A percentile compares a stretch with the other conserved stretches of the same genome.
Conservation (phyloP, 1,140 invertebrate genomes). For the Thaumatotibia leucotreta region DNA sequence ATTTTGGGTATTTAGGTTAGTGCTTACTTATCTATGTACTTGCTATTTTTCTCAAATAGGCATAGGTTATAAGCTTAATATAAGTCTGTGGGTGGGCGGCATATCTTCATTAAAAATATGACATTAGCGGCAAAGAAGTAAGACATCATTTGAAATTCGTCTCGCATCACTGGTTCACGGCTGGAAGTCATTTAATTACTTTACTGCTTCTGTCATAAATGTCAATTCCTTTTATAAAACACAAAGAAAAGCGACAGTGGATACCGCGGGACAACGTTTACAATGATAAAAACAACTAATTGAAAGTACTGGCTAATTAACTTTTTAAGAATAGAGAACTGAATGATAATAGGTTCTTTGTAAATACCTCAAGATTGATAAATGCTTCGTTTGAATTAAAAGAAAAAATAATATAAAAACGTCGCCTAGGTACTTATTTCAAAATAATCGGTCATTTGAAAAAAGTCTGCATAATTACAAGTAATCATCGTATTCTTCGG, state of each 20-base stretch:
- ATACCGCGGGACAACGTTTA: neutral
- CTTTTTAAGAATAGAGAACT: neutral
- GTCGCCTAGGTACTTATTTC: neutral
- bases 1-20: too few relatives aligned
- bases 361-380: too few relatives aligned
- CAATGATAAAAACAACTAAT: neutral
- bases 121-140: neutral
- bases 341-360: neutral
- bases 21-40: too few relatives aligned
- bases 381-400: too few relatives aligned
- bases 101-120: neutral
- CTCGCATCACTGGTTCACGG: slow-evolving; percentile 47
- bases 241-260: neutral
- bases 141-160: slow-evolving; percentile 30
- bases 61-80: too few relatives aligned
- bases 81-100: neutral
- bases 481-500: slow-evolving; percentile 56
- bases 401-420: neutral
- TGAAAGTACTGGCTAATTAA: neutral
- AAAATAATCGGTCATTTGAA: neutral
- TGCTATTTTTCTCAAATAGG: too few relatives aligned
- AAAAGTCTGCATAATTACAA: slow-evolving; percentile 1
- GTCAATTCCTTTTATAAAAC: neutral
- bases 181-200: slow-evolving; percentile 21
- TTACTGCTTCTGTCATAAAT: neutral